Conservation (phyloP, 2,888 invertebrate genomes). For the Abrostola triplasia region DNA sequence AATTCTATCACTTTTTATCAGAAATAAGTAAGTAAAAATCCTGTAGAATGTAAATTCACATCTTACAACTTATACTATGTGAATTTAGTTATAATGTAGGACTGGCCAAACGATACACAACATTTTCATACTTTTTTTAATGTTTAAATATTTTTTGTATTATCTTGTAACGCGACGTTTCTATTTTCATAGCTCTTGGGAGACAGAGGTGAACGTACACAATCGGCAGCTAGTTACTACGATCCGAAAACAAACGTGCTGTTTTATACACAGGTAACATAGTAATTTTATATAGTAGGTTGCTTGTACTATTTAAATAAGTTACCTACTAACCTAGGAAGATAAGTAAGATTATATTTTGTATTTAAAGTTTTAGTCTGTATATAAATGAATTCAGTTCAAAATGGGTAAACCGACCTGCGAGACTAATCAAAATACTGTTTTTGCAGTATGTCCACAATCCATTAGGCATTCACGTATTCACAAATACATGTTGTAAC, state of each 20-base stretch:
- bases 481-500: not conserved
- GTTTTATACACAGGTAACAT: slow-evolving; percentile 91
- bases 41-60: slow-evolving; percentile 26
- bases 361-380: too few species aligned
- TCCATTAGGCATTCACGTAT: not conserved
- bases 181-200: slow-evolving; percentile 88
- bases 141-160: not conserved
- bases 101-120: not conserved
- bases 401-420: too few species aligned
- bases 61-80: not conserved
- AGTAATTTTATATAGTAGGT: not conserved
- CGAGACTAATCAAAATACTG: too few species aligned
- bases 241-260: slow-evolving; percentile 91
- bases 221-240: slow-evolving; percentile 92
- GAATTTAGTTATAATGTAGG: not conserved
- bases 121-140: not conserved
- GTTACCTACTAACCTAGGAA: too few species aligned
- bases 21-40: slow-evolving; percentile 1
- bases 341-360: too few species aligned
- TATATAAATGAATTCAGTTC: too few species aligned
- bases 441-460: too few species aligned
- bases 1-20: slow-evolving; percentile 25
- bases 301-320: too few species aligned
- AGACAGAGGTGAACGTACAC: slow-evolving; percentile 91
- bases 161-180: slow-evolving; percentile 11